Evolutionary conservation across 2,888 invertebrate species (phyloP), one percentile per base, ranked within the genome.

Genomic region (Cylindroiulus punctatus): DNA sequence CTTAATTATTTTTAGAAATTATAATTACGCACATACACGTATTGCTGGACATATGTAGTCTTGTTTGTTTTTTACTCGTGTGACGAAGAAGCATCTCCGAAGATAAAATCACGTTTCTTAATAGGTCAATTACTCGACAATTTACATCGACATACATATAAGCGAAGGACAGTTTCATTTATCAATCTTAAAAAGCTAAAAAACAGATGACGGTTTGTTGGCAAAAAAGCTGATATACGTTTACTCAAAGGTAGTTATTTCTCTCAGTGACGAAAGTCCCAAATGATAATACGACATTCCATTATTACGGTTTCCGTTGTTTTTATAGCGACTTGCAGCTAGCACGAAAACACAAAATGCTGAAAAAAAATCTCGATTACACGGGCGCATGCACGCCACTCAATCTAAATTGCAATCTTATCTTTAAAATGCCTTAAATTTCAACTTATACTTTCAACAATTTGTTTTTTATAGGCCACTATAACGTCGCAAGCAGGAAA

Each of bases 41-140:
- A 47, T 52, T 52, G 52, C 52, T n/a, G 2, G 14, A 52, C 52
- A 52, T 52, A 52, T 52, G 52, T 52, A 52, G 19, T 19, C 52
- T 52, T 52, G 52, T 52, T 52, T 52, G 7, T 52, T 52, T 52
- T 52, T 52, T 52, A 52, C 52, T 3, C 4, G 2, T 5, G n/a
- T 52, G n/a, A 52, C 52, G 52, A 52, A 52, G 52, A n/a, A 52
- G 52, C 19, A 52, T 52, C 52, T 52, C 52, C 5, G 19, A 3
- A 52, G 52, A 52, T 52, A 19, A 52, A 52, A 52, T 52, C 52
- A 52, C 52, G 52, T 52, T 52, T 19, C 52, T 52, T 52, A 52
- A 52, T 52, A 52, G 52, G 52, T 52, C 52, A 52, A 52, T 52
- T 52, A 52, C n/a, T 52, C 52, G 52, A 52, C 52, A 52, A 52